These are phyloP conservation scores for Glossosoma conforme DNA, from an alignment of 1,140 invertebrate genomes.

Conservation along the genomic window DNA sequence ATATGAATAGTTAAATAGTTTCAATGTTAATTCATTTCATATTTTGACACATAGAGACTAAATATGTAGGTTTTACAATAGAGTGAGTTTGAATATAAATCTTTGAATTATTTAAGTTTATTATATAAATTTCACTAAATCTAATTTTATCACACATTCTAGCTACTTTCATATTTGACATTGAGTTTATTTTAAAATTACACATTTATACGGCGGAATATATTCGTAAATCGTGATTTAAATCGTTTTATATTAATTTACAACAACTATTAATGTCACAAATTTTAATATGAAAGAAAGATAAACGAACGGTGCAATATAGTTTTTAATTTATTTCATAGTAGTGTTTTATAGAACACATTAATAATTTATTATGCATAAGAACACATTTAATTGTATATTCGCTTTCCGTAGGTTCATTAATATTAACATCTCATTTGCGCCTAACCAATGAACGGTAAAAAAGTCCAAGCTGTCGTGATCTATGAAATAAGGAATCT, in stretches of 20 bases:
- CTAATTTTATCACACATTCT: conserved; percentile 33
- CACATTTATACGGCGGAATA: conserved; percentile 30
- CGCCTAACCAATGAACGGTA: neutral
- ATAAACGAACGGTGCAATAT: conserved; percentile 18
- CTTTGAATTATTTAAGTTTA: conserved; percentile 10
- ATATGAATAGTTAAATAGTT: conserved; percentile 14
- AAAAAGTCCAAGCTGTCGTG: neutral
- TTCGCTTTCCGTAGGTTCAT: too few relatives aligned
- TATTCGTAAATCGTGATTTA: conserved; percentile 26
- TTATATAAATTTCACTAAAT: conserved; percentile 26
- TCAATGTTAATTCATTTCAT: conserved; percentile 17
- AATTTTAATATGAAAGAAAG: conserved; percentile 9
- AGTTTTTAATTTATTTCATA: neutral
- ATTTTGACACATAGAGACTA: conserved; percentile 30
- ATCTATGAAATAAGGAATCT: too few relatives aligned
- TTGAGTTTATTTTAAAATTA: conserved; percentile 30
- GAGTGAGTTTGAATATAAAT: conserved; percentile 21
- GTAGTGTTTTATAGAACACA: neutral
- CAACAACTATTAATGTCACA: conserved; percentile 23
- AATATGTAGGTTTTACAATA: conserved; percentile 20
- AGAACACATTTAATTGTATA: conserved; percentile 7
- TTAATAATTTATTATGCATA: conserved; percentile 6
- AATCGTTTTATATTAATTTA: conserved; percentile 19
- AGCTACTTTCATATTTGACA: conserved; percentile 30
- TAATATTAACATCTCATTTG: too few relatives aligned